Evolutionary conservation across 2,888 invertebrate species (phyloP), one percentile per base, ranked within the genome.

Genomic region (Disparrhopalites patrizii): DNA sequence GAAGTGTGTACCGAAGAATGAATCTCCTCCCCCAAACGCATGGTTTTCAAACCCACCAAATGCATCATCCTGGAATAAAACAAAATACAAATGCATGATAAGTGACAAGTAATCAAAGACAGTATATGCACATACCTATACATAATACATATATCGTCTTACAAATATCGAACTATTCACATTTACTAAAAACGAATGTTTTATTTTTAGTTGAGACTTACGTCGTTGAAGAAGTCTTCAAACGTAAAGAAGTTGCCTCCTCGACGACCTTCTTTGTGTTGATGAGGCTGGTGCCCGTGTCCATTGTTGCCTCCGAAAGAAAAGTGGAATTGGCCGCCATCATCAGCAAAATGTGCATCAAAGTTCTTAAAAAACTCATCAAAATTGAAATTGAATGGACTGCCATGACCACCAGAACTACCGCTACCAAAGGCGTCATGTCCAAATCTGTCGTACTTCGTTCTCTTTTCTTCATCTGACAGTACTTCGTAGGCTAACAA

Each of bases 401-500:
- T 74, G 15, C 70, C 70, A 2, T 69, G 69, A n/a, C 75, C 74
- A 23, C 76, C 76, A 13, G 72, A 73, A 8, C 76, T 76, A 43
- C 72, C 72, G 30, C 72, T 73, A 57, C 68, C 63, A 61, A 76
- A 76, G n/a, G 76, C 78, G n/a, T 77, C 75, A 52, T 79, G 78
- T 25, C 81, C 81, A 74, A 77, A 78, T 68, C 76, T 75, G 72
- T 82, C 82, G 72, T 82, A 82, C 33, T 79, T 73, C 67, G 76
- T 76, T 56, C 80, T 71, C 68, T 81, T 81, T 2, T 81, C 78
- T 13, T 77, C 72, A 74, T 82, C 80, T 25, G 79, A 78, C 36
- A 82, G 72, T 10, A 81, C 76, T 76, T 81, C 81, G 76, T 82
- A 82, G 1, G 82, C 82, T 81, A 74, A 38, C 77, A 76, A 47